Base-by-base conservation (phyloP, 2,888 invertebrate genomes). In the Rhagium mordax region DNA sequence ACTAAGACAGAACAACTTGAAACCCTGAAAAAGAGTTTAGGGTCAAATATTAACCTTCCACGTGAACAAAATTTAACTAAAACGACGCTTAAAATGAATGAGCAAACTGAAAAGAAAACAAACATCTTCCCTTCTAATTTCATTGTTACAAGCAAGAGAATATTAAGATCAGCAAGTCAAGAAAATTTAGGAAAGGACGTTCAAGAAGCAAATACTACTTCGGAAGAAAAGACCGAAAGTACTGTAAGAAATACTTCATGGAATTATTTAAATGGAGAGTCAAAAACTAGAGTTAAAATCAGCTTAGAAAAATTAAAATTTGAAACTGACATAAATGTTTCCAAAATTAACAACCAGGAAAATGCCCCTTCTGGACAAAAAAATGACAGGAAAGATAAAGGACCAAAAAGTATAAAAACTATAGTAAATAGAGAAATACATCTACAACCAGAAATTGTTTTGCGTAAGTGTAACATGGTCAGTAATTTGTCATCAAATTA, bases 151-250 rank as follows among this genome's bases (percentile, higher is more conserved):
- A 47, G 41, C 16, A 67, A 48, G 57, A 41, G 67, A 55, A 21
- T 24, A 16, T 47, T 67, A 18, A 55, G 67, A 24, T 67, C 67
- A 21, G 2, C 57, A 57, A 67, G 47, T 69, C 49, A 72, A 64
- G 76, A 79, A 57, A 65, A 47, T 48, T 21, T 74, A 53, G 20
- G 7, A 47, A 47, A 24, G 15, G 16, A 21, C 3, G 4, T 7
- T 59, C 7, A 18, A 51, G 18, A 48, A 15, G 7, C n/a, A 48
- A 16, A n/a, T n/a, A n/a, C 15, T n/a, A 48, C 5, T 3, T 53
- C 20, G 21, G 53, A 55, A 29, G 21, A 59, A n/a, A 59, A 59
- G 29, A 55, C 1, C 3, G 51, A 51, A 51, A 20, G 16, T 51
- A 51, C 4, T 1, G 0, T 20, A 20, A 51, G 18, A 18, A 18